Evolutionary conservation across 1,140 invertebrate species (phyloP).

Genomic region (Drosophila mojavensis): DNA sequence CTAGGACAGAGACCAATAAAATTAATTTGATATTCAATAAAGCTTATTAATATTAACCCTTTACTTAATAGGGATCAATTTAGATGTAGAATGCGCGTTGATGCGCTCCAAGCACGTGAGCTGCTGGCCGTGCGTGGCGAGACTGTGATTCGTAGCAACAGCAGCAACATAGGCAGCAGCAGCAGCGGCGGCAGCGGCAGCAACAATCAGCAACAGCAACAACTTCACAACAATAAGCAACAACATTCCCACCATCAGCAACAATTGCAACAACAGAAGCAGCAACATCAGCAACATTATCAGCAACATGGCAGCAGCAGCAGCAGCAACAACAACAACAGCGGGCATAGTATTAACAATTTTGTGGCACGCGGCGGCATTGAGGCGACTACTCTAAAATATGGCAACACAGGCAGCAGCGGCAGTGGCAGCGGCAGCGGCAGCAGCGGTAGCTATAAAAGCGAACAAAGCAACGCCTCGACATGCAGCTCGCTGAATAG

Average conservation of each 20-base stretch:
- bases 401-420: constrained; percentile 70
- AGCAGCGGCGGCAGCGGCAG: constrained; percentile 52
- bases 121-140: constrained; percentile 77
- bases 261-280: constrained; percentile 49
- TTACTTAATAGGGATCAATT: constrained; percentile 70
- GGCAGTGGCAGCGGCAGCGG: no score
- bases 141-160: constrained; percentile 77
- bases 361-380: constrained; percentile 71
- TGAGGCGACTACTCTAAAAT: constrained; percentile 76
- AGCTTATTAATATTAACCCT: not conserved
- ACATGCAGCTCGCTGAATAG: constrained; percentile 64
- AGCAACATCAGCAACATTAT: constrained; percentile 46
- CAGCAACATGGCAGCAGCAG: constrained; percentile 5
- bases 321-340: constrained; percentile 46
- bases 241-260: constrained; percentile 66
- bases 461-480: constrained; percentile 51
- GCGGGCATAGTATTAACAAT: constrained; percentile 66
- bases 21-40: no score
- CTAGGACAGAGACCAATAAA: no score
- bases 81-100: constrained; percentile 83
- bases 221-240: constrained; percentile 32
- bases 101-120: constrained; percentile 77
- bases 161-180: constrained; percentile 54
- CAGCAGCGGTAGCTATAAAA: constrained; percentile 51
- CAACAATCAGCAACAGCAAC: constrained; percentile 63